Base-by-base conservation (phyloP, 2,113 vertebrate genomes). In the Parus major region DNA sequence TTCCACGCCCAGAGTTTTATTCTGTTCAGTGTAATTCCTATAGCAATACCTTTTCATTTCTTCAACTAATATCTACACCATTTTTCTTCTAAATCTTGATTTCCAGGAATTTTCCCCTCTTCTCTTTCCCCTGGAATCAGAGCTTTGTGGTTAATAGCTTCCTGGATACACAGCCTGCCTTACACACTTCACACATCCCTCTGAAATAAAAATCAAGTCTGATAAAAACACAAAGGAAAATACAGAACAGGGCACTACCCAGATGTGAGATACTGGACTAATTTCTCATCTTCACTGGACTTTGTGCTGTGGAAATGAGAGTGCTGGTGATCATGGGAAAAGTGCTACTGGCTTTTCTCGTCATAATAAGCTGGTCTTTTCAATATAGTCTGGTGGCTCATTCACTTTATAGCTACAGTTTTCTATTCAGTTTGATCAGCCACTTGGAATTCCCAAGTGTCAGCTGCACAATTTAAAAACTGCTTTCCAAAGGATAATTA, bases 401-500 rank as follows among this genome's bases (percentile, higher is more conserved):
- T 93, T 96, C 81, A 84, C 88, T 95, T 96, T 90, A 90, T 95
- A 96, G 90, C 94, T 96, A 96, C 88, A 96, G 92, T 94, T 96
- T 94, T 96, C 94, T 93, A 96, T 95, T 96, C 96, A 96, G 92
- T 96, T 95, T 96, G 94, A 93, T 93, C 93, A 96, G 92, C 94
- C 90, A 96, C 94, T 96, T 97, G 94, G 95, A 97, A 95, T 96
- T 97, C 90, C 93, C 93, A 93, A 96, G 92, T 97, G 85, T 96
- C 92, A 94, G 93, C 93, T 96, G 92, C 93, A 88, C 83, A 79
- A 56, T 95, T 96, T 94, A 90, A 94, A 95, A 95, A 93, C 90
- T 93, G 49, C 82, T 95, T 95, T 95, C 92, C 68, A 88, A 96
- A 94, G 90, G 82, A 88, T 95, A 96, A 96, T 95, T 95, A 96